Percentiles rank a stretch among this genome's conserved stretches.
These are phyloP conservation scores for Tachycineta bicolor DNA, from an alignment of 2,113 vertebrate genomes.

Conservation along the genomic window DNA sequence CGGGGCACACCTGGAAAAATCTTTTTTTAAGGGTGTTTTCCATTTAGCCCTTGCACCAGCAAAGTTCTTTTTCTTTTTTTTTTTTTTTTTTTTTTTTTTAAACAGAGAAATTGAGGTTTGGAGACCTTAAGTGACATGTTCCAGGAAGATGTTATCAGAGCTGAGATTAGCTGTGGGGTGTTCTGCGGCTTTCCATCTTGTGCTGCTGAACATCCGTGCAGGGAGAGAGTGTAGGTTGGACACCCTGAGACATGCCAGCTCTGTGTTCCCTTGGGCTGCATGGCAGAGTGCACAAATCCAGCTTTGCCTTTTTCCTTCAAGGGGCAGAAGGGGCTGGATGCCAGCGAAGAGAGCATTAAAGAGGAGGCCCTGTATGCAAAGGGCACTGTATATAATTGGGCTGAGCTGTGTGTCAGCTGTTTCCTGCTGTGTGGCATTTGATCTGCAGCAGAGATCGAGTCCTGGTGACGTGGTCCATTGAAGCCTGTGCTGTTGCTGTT, in stretches of 20 bases:
- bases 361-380: not conserved
- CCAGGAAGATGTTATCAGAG: not conserved
- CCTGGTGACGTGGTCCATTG: not conserved
- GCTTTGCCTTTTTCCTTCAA: not conserved
- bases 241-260: not conserved
- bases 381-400: not conserved
- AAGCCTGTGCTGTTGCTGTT: constrained; percentile 11
- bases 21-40: not conserved
- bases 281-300: not conserved
- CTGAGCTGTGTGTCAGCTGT: constrained; percentile 44
- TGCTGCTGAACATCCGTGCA: not conserved
- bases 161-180: not conserved
- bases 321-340: not conserved
- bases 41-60: not conserved
- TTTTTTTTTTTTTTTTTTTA: not conserved
- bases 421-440: constrained; percentile 51
- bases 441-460: constrained; percentile 25
- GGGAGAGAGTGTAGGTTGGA: accelerated
- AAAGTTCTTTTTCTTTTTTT: not conserved
- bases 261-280: not conserved
- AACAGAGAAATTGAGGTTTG: constrained; percentile 15
- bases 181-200: not conserved
- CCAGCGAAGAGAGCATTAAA: not conserved
- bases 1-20: not conserved
- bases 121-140: not conserved